phyloP scores from a whole-genome alignment of 2,113 vertebrate species.

The Pelecanoides urinatrix region DNA sequence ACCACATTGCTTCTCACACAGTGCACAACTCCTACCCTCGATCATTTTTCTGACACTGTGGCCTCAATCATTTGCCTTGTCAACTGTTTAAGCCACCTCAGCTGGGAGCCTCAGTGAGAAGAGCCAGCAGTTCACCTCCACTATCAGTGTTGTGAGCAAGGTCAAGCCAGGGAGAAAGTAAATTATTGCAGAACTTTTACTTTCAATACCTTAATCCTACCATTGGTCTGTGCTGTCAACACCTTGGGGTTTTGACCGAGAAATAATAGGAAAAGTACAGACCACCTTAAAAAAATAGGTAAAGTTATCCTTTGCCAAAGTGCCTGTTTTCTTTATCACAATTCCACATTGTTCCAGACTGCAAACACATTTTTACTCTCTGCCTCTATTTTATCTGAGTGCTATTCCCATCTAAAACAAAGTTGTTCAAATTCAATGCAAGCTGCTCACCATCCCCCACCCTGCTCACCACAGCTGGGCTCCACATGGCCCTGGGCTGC shows the following conservation, averaged over 20 bases:
- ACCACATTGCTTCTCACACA: background rate
- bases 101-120: background rate
- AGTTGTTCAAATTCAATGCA: rapidly evolving
- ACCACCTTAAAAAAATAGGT: background rate
- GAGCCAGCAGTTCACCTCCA: background rate
- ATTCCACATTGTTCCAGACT: background rate
- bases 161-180: conserved; percentile 29
- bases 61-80: conserved; percentile 59
- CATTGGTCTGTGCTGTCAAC: background rate
- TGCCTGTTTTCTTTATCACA: background rate
- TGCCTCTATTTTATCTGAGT: background rate
- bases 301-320: background rate
- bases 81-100: conserved; percentile 42
- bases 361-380: background rate
- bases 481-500: rapidly evolving
- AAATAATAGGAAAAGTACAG: background rate
- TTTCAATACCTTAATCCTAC: conserved; percentile 16
- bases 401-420: background rate
- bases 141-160: background rate
- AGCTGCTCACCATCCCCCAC: rapidly evolving
- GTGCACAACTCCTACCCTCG: background rate
- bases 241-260: background rate
- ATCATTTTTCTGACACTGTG: conserved; percentile 51
- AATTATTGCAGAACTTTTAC: conserved; percentile 33
- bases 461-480: background rate